Evolutionary conservation across 2,113 vertebrate species (phyloP), one percentile per base, ranked within the genome.

Genomic region (Nibea albiflora): DNA sequence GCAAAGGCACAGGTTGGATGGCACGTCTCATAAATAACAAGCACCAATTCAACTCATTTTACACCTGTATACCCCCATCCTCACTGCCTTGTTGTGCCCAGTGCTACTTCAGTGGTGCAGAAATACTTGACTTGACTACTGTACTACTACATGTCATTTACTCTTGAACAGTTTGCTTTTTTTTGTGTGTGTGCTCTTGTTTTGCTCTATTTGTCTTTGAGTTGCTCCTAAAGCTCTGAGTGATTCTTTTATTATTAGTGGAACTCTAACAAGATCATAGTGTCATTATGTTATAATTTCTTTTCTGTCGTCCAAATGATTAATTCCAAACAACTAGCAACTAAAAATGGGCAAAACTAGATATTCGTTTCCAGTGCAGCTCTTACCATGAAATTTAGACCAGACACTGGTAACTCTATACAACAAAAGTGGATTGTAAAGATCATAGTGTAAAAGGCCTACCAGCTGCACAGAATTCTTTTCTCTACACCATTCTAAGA

Each of bases 11-110:
- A 22, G 12, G 22, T 69, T 39, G 15, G 5, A 76, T 17, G 26
- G 16, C 15, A 44, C 0, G 1, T 47, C 57, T 42, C 56, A 81
- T 35, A 58, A 31, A 58, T 58, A 81, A 69, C 62, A 68, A 72
- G 14, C 39, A 54, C 24, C 28, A 10, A 54, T n/a, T 26, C 19
- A 20, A 8, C 61, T 70, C 19, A 17, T 53, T 62, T 63, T 53
- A 49, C 39, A 49, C 50, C 19, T 53, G 15, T 52, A 3, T n/a
- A 10, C 12, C 42, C 24, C 28, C 14, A 5, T 11, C 6, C 11
- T 20, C 35, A 39, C 7, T 39, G 35, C 35, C 26, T 22, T 22
- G 44, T 19, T 44, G 11, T 31, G 24, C 67, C 64, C 46, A 17
- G 10, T 24, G 28, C 4, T 50, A 16, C 50, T 50, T 26, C 28